Evolutionary conservation across 1,140 invertebrate species (phyloP).

Genomic region (Pseudoatta argentina): DNA sequence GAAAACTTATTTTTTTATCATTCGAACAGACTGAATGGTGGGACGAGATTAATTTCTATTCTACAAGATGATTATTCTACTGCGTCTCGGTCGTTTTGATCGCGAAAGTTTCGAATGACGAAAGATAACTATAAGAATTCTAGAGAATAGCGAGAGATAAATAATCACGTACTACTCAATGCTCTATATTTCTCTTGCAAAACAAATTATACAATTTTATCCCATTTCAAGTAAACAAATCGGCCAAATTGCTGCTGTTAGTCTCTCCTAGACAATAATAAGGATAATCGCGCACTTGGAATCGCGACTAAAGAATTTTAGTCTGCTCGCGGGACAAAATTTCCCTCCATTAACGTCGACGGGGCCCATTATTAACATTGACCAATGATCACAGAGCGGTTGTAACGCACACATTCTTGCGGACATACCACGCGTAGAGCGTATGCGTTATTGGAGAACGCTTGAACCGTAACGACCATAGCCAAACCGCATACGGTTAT

Average conservation of each 20-base stretch:
- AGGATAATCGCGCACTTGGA: background rate
- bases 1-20: slow-evolving; percentile 75
- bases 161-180: background rate
- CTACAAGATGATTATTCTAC: background rate
- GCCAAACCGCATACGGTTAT: slow-evolving; percentile 83
- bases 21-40: slow-evolving; percentile 67
- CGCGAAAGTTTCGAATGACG: background rate
- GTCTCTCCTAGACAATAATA: background rate
- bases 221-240: slow-evolving; percentile 3
- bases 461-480: slow-evolving; percentile 81
- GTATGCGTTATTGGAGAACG: slow-evolving; percentile 82
- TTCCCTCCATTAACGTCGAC: slow-evolving; percentile 47
- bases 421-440: slow-evolving; percentile 69
- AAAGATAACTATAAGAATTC: background rate
- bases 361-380: slow-evolving; percentile 70
- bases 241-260: background rate
- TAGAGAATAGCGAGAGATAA: background rate
- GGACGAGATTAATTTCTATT: slow-evolving; percentile 66
- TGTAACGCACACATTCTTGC: slow-evolving; percentile 75
- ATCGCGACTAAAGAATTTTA: background rate
- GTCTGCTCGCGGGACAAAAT: slow-evolving; percentile 38
- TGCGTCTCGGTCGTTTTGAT: background rate
- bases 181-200: background rate
- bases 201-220: slow-evolving; percentile 17
- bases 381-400: slow-evolving; percentile 58